These are phyloP conservation scores for Poecile montanus DNA, from an alignment of 2,797 vertebrate genomes.

Conservation along the genomic window DNA sequence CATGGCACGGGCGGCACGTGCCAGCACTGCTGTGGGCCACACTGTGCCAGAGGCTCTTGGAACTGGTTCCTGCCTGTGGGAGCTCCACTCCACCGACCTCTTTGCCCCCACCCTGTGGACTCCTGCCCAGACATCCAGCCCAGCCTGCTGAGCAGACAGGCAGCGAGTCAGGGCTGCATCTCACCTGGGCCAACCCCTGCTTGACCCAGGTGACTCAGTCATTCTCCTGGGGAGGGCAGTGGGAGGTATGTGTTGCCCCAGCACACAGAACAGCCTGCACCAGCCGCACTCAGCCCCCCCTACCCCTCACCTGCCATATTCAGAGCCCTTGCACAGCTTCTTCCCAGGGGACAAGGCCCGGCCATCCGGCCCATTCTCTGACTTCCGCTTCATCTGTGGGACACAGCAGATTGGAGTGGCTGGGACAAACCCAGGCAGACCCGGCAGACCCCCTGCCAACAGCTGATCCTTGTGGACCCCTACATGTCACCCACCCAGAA, in stretches of 20 bases:
- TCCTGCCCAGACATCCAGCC: background rate
- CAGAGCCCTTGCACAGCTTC: slow-evolving; percentile 64
- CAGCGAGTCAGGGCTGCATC: background rate
- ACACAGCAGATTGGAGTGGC: background rate
- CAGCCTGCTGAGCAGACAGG: background rate
- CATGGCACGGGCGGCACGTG: background rate
- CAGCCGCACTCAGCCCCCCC: background rate
- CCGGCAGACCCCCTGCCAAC: background rate
- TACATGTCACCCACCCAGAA: background rate
- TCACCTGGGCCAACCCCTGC: background rate
- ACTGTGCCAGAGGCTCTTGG: background rate
- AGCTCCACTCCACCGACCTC: background rate
- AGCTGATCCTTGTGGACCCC: background rate
- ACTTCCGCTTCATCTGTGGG: slow-evolving; percentile 72
- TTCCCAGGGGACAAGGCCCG: slow-evolving; percentile 63
- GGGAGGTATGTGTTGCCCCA: accelerated
- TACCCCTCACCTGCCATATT: slow-evolving; percentile 45
- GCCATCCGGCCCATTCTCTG: slow-evolving; percentile 38
- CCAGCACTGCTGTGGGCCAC: background rate
- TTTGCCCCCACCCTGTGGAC: background rate
- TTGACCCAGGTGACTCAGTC: background rate
- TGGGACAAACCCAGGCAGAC: background rate
- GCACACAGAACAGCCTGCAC: background rate
- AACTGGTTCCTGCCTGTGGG: accelerated
- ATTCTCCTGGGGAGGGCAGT: background rate